Conservation (phyloP, 1,140 invertebrate species). For the Drosophila oshimai region DNA sequence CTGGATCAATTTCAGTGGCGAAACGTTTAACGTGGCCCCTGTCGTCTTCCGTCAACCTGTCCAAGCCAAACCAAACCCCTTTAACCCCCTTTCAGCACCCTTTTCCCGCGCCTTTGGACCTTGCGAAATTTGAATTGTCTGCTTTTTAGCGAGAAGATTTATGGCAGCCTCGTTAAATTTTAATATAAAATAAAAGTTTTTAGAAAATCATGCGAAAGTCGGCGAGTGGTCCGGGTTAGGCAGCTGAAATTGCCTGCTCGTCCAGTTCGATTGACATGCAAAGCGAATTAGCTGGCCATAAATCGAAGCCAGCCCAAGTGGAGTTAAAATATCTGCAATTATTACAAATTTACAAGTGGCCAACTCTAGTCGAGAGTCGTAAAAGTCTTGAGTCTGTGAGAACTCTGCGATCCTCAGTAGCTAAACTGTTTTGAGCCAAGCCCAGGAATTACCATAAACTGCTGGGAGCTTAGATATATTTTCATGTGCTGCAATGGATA, state of each 20-base stretch:
- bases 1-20: constrained; percentile 80
- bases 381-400: constrained; percentile 15
- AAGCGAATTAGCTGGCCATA: constrained; percentile 70
- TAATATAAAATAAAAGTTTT: constrained; percentile 81
- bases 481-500: too few relatives aligned
- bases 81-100: background rate
- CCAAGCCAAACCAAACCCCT: background rate
- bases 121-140: constrained; percentile 79
- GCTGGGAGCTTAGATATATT: background rate
- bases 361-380: constrained; percentile 17
- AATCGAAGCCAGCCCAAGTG: constrained; percentile 33
- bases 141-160: constrained; percentile 79
- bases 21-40: constrained; percentile 53
- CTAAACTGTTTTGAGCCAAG: background rate
- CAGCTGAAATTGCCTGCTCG: background rate
- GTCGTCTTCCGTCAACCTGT: constrained; percentile 57
- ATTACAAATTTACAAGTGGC: constrained; percentile 58
- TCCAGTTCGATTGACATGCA: constrained; percentile 65
- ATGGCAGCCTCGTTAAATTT: constrained; percentile 81
- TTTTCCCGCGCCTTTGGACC: background rate
- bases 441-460: background rate
- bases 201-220: constrained; percentile 52
- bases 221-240: background rate
- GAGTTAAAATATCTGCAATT: constrained; percentile 48
- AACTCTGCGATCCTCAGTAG: constrained; percentile 1